A percentile compares a stretch with the other conserved stretches of the same genome.
Conservation (phyloP, 2,888 invertebrate species). For the Ennomos quercinarius region DNA sequence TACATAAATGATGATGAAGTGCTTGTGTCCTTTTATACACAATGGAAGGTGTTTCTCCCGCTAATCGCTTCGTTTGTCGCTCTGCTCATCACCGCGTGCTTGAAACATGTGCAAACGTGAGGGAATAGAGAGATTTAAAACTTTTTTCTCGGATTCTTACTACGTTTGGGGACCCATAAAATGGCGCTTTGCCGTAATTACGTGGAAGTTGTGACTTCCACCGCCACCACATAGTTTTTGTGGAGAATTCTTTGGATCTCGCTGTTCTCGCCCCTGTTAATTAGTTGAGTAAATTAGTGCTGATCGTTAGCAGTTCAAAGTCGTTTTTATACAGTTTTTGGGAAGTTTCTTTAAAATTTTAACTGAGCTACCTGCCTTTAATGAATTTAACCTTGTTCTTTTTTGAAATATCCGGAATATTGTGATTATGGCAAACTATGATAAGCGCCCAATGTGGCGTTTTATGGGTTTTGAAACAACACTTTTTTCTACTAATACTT, state of each 20-base stretch:
- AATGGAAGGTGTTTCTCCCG: slow-evolving; percentile 1
- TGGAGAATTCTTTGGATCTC: slow-evolving; percentile 33
- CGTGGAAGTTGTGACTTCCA: slow-evolving; percentile 49
- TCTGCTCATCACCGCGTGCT: slow-evolving; percentile 15
- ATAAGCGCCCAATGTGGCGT: too few relatives aligned
- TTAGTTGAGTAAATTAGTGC: slow-evolving; percentile 41
- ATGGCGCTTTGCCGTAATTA: slow-evolving; percentile 47
- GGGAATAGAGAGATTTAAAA: slow-evolving; percentile 37
- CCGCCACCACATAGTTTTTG: slow-evolving; percentile 39
- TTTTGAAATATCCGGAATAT: too few relatives aligned
- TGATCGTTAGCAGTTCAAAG: slow-evolving; percentile 34
- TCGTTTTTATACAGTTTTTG: slow-evolving; percentile 19
- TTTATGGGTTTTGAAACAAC: too few relatives aligned
- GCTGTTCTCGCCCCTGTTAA: slow-evolving; percentile 35
- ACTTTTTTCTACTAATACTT: too few relatives aligned
- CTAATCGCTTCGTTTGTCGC: slow-evolving; percentile 31
- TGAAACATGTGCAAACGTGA: slow-evolving; percentile 23
- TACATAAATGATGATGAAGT: too few relatives aligned
- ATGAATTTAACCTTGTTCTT: too few relatives aligned
- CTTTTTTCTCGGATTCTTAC: slow-evolving; percentile 43
- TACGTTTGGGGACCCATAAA: slow-evolving; percentile 42
- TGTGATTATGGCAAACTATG: too few relatives aligned
- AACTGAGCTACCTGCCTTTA: too few relatives aligned
- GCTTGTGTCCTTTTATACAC: slow-evolving; percentile 7
- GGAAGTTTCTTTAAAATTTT: too few relatives aligned